Evolutionary conservation across 2,888 invertebrate genomes (phyloP).

Genomic region (Cephus sareptanus): DNA sequence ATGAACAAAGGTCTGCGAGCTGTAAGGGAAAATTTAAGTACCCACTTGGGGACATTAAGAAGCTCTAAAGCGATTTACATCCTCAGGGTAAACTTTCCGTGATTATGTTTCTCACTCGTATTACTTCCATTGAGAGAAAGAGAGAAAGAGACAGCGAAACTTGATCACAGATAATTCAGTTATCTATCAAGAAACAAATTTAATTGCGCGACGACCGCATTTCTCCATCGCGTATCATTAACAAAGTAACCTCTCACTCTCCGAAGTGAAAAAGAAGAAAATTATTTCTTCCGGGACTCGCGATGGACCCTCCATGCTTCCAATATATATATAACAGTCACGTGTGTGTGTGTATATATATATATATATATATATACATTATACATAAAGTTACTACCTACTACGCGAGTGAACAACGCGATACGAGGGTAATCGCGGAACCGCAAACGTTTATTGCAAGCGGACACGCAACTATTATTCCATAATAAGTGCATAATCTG

Average conservation of each 20-base stretch:
- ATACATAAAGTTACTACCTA: not conserved
- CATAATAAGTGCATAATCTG: slow-evolving; percentile 11
- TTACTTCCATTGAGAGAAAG: not conserved
- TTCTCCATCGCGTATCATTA: not conserved
- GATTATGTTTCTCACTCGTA: not conserved
- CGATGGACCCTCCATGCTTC: not conserved
- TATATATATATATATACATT: not conserved
- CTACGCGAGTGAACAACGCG: slow-evolving; percentile 10
- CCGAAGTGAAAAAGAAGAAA: not conserved
- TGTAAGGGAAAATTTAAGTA: not conserved
- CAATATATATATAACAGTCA: not conserved
- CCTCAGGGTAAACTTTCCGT: not conserved
- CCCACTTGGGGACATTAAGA: not conserved
- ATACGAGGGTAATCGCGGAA: slow-evolving; percentile 24
- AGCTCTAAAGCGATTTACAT: not conserved
- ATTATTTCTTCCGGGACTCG: not conserved
- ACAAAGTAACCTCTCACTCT: not conserved
- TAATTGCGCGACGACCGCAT: not conserved
- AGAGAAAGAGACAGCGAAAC: not conserved
- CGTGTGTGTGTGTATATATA: not conserved
- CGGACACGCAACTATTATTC: slow-evolving; percentile 35
- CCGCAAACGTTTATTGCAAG: slow-evolving; percentile 23
- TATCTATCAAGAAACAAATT: not conserved
- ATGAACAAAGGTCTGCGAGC: not conserved
- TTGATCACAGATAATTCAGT: not conserved